A percentile compares a stretch with the other conserved stretches of the same genome.
Evolutionary conservation across 2,888 invertebrate species (phyloP).

Genomic region (Eilema caniola): DNA sequence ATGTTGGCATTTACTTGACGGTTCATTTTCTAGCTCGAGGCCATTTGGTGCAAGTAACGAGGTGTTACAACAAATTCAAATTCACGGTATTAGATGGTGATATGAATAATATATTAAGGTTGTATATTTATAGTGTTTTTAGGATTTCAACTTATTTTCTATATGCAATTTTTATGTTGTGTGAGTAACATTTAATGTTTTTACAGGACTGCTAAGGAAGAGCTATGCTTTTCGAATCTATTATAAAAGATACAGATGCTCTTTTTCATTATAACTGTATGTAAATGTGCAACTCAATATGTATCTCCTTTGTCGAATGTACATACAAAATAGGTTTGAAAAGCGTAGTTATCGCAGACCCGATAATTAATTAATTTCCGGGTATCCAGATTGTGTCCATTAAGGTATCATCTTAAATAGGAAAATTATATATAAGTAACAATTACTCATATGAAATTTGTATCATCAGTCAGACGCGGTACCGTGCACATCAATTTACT

Average conservation of each 20-base stretch:
- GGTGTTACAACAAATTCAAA: slow-evolving; percentile 32
- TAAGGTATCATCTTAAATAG: too few species aligned
- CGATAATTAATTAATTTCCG: too few species aligned
- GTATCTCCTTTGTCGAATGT: too few species aligned
- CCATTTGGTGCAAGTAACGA: slow-evolving; percentile 37
- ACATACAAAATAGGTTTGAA: too few species aligned
- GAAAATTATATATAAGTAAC: not conserved
- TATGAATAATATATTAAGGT: slow-evolving; percentile 16
- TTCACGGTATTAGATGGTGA: slow-evolving; percentile 32
- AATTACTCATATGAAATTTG: not conserved
- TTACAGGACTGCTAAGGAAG: too few species aligned
- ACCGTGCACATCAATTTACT: too few species aligned
- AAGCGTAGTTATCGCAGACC: too few species aligned
- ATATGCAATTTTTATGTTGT: not conserved
- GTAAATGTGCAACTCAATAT: too few species aligned
- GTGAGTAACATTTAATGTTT: not conserved
- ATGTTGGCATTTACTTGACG: slow-evolving; percentile 39
- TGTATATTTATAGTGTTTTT: not conserved
- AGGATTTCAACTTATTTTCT: not conserved
- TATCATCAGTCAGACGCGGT: not conserved
- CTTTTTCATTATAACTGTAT: too few species aligned
- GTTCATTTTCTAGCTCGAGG: slow-evolving; percentile 34
- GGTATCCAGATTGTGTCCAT: too few species aligned
- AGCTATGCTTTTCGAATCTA: too few species aligned
- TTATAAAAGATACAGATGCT: too few species aligned